Percentiles rank a stretch among this genome's conserved stretches.
These are phyloP conservation scores for Anastrepha obliqua DNA, from an alignment of 1,140 invertebrate genomes.

Conservation along the genomic window DNA sequence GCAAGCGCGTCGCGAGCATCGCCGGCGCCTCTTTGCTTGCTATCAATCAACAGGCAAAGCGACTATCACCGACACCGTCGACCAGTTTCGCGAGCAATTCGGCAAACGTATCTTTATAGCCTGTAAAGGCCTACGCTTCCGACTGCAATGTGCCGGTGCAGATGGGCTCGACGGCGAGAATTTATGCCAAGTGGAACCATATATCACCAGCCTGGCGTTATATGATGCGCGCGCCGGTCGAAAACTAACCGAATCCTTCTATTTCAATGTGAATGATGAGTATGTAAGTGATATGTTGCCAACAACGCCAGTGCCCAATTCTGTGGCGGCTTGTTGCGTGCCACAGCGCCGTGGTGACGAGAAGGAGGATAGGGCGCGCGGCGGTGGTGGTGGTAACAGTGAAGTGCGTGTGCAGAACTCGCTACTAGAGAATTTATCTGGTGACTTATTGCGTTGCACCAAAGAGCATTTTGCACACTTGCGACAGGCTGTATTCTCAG, in stretches of 20 bases:
- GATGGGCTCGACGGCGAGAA: conserved; percentile 79
- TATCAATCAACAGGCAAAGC: conserved; percentile 65
- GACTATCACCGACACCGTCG: conserved; percentile 75
- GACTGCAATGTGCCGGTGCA: conserved; percentile 83
- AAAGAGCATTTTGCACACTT: conserved; percentile 81
- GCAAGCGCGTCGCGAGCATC: conserved; percentile 84
- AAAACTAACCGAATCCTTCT: conserved; percentile 95
- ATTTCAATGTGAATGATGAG: conserved; percentile 90
- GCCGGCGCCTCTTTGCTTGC: conserved; percentile 81
- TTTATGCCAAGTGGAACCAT: conserved; percentile 92
- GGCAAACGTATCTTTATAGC: conserved; percentile 88
- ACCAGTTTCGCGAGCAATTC: conserved; percentile 85
- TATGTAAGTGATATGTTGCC: conserved; percentile 79
- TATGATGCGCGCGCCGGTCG: conserved; percentile 90
- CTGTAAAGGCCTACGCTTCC: conserved; percentile 83
- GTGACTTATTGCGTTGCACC: conserved; percentile 76
- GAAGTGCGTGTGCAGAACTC: conserved; percentile 60
- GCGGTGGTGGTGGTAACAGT: conserved; percentile 56
- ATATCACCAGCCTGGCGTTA: conserved; percentile 89
- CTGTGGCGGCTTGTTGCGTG: conserved; percentile 65
- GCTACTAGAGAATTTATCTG: conserved; percentile 66
- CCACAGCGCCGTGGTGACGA: conserved; percentile 59
- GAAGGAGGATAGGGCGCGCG: conserved; percentile 61
- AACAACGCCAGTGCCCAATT: conserved; percentile 65
- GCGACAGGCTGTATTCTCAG: conserved; percentile 86